phyloP scores from a whole-genome alignment of 1,140 invertebrate genomes.

The Drosophila ogumai region DNA sequence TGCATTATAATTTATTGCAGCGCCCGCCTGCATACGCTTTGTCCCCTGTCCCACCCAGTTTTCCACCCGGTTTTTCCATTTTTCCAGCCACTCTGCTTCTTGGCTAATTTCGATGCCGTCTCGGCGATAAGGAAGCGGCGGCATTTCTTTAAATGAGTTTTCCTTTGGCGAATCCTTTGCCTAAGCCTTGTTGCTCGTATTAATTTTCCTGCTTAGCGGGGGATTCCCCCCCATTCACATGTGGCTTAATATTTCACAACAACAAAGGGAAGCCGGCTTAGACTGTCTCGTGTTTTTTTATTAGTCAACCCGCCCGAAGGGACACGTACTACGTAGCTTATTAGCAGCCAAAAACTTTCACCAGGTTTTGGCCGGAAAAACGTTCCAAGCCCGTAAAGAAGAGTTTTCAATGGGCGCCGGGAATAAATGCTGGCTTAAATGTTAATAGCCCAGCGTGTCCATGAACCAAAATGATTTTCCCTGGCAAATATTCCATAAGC shows the following conservation, averaged over 20 bases:
- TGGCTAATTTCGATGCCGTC: constrained; percentile 72
- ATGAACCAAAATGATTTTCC: background rate
- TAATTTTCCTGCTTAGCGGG: constrained; percentile 43
- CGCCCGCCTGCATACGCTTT: constrained; percentile 59
- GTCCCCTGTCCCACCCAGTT: background rate
- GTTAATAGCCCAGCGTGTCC: background rate
- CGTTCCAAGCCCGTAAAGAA: constrained; percentile 30
- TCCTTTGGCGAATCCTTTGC: constrained; percentile 45
- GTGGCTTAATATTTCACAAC: constrained; percentile 29
- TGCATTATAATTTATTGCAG: constrained; percentile 80
- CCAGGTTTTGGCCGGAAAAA: constrained; percentile 11
- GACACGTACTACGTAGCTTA: constrained; percentile 38
- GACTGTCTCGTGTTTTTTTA: constrained; percentile 69
- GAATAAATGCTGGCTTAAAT: constrained; percentile 7
- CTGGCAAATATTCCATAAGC: background rate
- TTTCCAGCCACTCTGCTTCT: constrained; percentile 15
- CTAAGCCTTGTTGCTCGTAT: constrained; percentile 59
- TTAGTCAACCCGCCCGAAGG: constrained; percentile 36
- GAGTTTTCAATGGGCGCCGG: constrained; percentile 25
- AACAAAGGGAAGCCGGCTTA: constrained; percentile 48
- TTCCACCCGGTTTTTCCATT: background rate
- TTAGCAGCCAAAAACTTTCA: constrained; percentile 39
- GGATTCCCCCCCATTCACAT: constrained; percentile 29
- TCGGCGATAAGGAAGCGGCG: constrained; percentile 42
- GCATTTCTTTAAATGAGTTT: constrained; percentile 70